phyloP scores from a whole-genome alignment of 2,888 invertebrate genomes.

The Metalampra italica region DNA sequence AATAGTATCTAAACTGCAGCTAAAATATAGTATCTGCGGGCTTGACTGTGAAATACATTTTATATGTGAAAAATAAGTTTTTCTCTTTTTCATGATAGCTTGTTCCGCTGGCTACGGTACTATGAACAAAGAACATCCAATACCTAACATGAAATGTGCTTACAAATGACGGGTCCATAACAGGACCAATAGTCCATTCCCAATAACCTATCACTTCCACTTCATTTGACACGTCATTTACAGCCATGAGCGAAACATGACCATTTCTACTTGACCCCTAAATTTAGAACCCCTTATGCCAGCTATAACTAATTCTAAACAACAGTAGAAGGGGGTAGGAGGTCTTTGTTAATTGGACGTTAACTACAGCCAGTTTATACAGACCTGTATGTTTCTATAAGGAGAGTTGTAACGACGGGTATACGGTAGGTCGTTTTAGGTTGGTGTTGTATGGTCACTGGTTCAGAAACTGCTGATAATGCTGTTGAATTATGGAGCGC shows the following conservation, averaged over 20 bases:
- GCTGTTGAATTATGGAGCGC: conserved; percentile 52
- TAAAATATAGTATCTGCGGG: too few relatives aligned
- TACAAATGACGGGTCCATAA: background rate
- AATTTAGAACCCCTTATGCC: conserved; percentile 11
- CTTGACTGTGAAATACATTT: too few relatives aligned
- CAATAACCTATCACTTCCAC: conserved; percentile 44
- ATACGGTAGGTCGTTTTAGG: conserved; percentile 26
- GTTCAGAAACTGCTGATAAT: conserved; percentile 63
- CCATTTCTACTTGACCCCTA: conserved; percentile 31
- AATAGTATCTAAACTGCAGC: too few relatives aligned
- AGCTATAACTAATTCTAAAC: conserved; percentile 11
- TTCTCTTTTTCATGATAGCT: too few relatives aligned
- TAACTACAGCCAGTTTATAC: conserved; percentile 23
- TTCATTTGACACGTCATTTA: conserved; percentile 54
- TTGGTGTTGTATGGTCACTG: conserved; percentile 42
- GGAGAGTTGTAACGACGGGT: background rate
- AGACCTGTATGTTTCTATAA: conserved; percentile 20
- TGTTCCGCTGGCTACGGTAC: too few relatives aligned
- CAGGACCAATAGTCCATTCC: conserved; percentile 20
- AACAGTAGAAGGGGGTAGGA: conserved; percentile 20
- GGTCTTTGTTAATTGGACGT: conserved; percentile 35
- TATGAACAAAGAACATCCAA: too few relatives aligned
- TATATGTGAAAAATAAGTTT: too few relatives aligned
- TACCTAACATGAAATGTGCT: too few relatives aligned
- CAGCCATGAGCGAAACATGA: conserved; percentile 27